Evolutionary conservation across 2,113 vertebrate species (phyloP).

Genomic region (Alethe diademata): DNA sequence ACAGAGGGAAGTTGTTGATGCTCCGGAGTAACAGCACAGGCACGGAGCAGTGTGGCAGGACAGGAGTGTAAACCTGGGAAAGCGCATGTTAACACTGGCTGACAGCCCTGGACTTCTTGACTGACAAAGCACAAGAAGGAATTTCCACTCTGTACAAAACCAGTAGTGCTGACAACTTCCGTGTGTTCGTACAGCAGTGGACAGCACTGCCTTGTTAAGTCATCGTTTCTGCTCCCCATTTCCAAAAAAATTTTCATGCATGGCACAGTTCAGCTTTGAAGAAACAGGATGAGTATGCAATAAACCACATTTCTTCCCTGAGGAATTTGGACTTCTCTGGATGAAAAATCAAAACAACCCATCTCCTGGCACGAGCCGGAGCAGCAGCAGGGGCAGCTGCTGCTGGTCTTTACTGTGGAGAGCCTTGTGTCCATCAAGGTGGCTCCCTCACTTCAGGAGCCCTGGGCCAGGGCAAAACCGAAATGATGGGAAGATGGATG

Average conservation of each 20-base stretch:
- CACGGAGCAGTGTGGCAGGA: neutral
- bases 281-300: neutral
- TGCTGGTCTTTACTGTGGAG: neutral
- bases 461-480: accelerated
- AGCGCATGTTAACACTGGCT: neutral
- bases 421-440: neutral
- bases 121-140: neutral
- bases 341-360: neutral
- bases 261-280: neutral
- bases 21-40: accelerated
- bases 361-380: accelerated
- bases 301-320: conserved; percentile 11
- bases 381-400: accelerated
- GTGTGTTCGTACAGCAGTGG: accelerated
- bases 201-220: neutral
- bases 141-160: neutral
- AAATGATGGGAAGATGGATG: neutral
- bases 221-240: neutral
- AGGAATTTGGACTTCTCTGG: neutral
- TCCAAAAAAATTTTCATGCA: neutral
- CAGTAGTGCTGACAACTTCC: neutral
- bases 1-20: accelerated
- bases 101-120: neutral
- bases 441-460: neutral
- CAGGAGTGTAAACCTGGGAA: neutral